These are phyloP conservation scores for Ochropleura plecta DNA, from an alignment of 2,888 invertebrate species.

Conservation along the genomic window DNA sequence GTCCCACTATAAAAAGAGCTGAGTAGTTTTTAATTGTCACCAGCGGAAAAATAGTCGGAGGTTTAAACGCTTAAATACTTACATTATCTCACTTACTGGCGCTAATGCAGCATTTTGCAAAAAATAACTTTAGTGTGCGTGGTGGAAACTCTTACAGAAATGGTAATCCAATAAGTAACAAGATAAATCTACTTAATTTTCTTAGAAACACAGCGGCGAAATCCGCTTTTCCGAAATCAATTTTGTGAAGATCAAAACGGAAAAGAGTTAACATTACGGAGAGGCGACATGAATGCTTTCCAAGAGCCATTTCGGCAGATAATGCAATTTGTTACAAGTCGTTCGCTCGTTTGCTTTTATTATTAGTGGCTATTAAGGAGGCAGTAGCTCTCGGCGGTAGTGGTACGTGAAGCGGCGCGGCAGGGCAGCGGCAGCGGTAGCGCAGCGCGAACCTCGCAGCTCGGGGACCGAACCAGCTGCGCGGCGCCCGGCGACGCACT, in stretches of 20 bases:
- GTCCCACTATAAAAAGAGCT: constrained; percentile 60
- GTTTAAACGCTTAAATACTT: constrained; percentile 40
- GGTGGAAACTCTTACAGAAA: constrained; percentile 33
- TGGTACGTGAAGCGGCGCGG: constrained; percentile 72
- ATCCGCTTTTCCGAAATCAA: constrained; percentile 69
- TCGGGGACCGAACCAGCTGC: constrained; percentile 34
- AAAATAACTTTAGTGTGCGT: constrained; percentile 33
- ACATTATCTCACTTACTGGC: constrained; percentile 22
- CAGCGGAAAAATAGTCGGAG: constrained; percentile 36
- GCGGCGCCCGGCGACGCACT: constrained; percentile 48
- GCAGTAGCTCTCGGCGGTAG: constrained; percentile 68
- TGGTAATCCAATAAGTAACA: constrained; percentile 61
- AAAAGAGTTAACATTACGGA: constrained; percentile 75
- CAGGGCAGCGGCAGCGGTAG: constrained; percentile 47
- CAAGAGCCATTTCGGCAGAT: constrained; percentile 80
- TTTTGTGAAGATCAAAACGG: constrained; percentile 72
- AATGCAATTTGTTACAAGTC: constrained; percentile 86
- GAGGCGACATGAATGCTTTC: constrained; percentile 77
- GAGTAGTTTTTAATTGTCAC: constrained; percentile 64
- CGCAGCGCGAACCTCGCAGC: constrained; percentile 13
- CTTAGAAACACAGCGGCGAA: constrained; percentile 60
- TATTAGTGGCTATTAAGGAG: constrained; percentile 82
- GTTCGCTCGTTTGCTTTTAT: constrained; percentile 84
- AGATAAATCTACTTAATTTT: constrained; percentile 60
- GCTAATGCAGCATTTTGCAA: constrained; percentile 34